Base-by-base conservation (phyloP, 1,140 invertebrate species). In the Dinoponera quadriceps region DNA sequence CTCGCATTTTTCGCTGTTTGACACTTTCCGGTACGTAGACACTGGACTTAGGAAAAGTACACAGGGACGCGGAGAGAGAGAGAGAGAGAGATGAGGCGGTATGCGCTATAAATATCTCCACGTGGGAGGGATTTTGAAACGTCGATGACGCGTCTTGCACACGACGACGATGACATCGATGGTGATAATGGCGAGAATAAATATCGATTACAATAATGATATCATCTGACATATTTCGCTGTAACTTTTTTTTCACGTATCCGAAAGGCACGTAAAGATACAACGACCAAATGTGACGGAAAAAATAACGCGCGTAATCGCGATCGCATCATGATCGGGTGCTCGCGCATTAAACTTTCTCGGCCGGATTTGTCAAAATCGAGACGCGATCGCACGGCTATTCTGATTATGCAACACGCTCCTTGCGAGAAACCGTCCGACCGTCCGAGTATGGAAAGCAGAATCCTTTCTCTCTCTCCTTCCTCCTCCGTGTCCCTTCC, bases 361-460 rank as follows among this genome's bases (percentile, higher is more conserved):
- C 51, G 38, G 20, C 60, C 18, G 44, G 13, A 7, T 66, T 54
- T 25, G 20, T 66, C 20, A 38, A 77, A 77, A 5, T 54, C 1
- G 33, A 62, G 38, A 77, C 48, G 20, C 14, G 25, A 20, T 66
- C 9, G 25, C 51, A 49, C 14, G 49, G 14, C 22, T 18, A 54
- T 7, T 77, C 44, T 38, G 75, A 78, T 78, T 69, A 69, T 44
- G 18, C 33, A 55, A 71, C 22, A 59, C 33, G 18, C n/a, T 68
- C n/a, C 20, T 44, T 78, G 51, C n/a, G 48, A 69, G 49, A 68
- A 78, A 69, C 33, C 69, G n/a, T 18, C 16, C 54, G 62, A 69
- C 66, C 22, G 29, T 25, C 14, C 27, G 25, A 82, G 1, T 82
- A 74, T 74, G 78, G 78, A 74, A 82, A 82, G 60, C 55, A 73